Evolutionary conservation across 2,888 invertebrate species (phyloP).

Genomic region (Lymantria dispar): DNA sequence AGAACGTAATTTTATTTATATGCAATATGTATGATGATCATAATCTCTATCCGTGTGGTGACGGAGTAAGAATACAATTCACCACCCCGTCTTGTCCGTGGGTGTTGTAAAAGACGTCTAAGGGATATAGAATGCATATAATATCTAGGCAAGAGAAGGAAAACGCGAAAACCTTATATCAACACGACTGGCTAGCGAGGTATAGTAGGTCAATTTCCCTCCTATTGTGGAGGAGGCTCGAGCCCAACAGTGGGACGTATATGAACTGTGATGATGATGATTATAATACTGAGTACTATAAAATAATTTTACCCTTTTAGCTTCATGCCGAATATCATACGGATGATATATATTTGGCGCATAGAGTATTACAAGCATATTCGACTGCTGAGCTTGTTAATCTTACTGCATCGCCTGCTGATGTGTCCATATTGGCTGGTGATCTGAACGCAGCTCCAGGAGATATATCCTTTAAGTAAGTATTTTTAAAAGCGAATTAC

Average conservation of each 20-base stretch:
- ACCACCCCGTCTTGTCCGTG: too few relatives aligned
- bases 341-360: constrained; percentile 94
- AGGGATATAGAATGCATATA: too few relatives aligned
- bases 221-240: background rate
- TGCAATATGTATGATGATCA: too few relatives aligned
- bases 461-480: constrained; percentile 85
- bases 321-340: constrained; percentile 96
- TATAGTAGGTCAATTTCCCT: too few relatives aligned
- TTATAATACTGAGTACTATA: background rate
- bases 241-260: background rate
- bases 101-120: too few relatives aligned
- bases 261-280: background rate
- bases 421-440: constrained; percentile 94
- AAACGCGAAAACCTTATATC: too few relatives aligned
- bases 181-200: too few relatives aligned
- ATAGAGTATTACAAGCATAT: constrained; percentile 95
- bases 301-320: constrained; percentile 72
- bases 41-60: too few relatives aligned
- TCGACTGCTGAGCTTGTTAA: constrained; percentile 97
- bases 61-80: too few relatives aligned
- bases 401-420: constrained; percentile 89
- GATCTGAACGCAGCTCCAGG: constrained; percentile 96
- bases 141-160: too few relatives aligned
- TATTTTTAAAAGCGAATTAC: too few relatives aligned
- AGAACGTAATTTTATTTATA: too few relatives aligned